A percentile compares a stretch with the other conserved stretches of the same genome.
Evolutionary conservation across 2,797 vertebrate genomes (phyloP).

Genomic region (Ceyx erithaca): DNA sequence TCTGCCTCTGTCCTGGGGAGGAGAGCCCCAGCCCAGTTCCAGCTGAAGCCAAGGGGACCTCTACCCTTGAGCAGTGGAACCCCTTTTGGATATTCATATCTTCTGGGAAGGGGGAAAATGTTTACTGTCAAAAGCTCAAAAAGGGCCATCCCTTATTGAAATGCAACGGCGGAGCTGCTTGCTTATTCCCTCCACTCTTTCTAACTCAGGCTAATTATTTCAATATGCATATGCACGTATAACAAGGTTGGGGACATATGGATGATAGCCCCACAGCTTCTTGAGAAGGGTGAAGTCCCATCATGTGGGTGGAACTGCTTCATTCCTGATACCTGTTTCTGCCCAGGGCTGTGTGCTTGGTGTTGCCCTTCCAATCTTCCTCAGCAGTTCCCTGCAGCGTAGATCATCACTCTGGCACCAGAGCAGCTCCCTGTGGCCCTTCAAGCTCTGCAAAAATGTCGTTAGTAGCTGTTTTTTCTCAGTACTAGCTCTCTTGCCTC

Average conservation of each 20-base stretch:
- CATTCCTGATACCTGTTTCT: neutral
- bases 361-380: neutral
- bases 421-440: neutral
- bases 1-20: neutral
- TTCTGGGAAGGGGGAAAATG: neutral
- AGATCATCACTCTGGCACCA: accelerated
- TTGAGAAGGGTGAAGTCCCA: neutral
- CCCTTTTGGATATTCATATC: accelerated
- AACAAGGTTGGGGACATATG: accelerated
- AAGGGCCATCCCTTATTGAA: neutral
- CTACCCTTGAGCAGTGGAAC: neutral
- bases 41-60: neutral
- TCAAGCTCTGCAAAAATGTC: neutral
- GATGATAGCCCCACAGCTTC: accelerated
- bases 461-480: neutral
- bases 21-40: neutral
- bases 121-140: accelerated
- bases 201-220: neutral
- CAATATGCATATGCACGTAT: accelerated
- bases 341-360: accelerated
- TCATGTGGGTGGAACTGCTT: accelerated
- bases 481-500: neutral
- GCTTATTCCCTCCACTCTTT: neutral
- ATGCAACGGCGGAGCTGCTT: accelerated
- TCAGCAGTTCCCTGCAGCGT: neutral